phyloP scores from a whole-genome alignment of 2,113 vertebrate species.

The Setophaga coronata region DNA sequence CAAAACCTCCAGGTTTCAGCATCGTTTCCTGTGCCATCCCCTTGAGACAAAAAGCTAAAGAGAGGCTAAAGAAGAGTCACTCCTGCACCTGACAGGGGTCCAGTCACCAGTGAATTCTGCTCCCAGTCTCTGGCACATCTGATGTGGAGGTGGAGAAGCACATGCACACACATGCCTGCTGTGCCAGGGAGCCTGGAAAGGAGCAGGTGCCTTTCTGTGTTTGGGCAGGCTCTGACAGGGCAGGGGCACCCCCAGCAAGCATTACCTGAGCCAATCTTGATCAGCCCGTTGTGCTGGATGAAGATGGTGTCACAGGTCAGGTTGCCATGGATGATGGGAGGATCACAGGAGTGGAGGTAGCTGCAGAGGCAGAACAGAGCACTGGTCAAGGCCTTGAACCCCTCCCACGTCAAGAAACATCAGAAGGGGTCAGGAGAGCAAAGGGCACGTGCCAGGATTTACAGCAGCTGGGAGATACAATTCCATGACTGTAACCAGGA shows the following conservation, averaged over 20 bases:
- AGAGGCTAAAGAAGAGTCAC: not conserved
- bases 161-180: accelerated
- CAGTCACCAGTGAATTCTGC: not conserved
- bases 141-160: not conserved
- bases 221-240: not conserved
- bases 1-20: not conserved
- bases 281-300: slow-evolving; percentile 98
- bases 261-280: slow-evolving; percentile 98
- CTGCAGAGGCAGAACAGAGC: slow-evolving; percentile 68
- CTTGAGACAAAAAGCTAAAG: not conserved
- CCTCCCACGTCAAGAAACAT: not conserved
- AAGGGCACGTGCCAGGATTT: not conserved
- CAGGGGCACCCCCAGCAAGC: not conserved
- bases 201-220: not conserved
- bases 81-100: not conserved
- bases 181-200: not conserved
- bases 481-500: not conserved
- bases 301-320: slow-evolving; percentile 99
- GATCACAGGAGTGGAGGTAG: slow-evolving; percentile 97
- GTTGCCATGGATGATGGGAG: slow-evolving; percentile 97
- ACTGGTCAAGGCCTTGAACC: slow-evolving; percentile 16
- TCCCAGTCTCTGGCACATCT: not conserved
- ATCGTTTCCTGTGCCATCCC: not conserved
- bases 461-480: not conserved
- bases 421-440: not conserved